These are phyloP conservation scores for Leptinotarsa undecemlineata DNA, from an alignment of 1,140 invertebrate species.

Conservation along the genomic window DNA sequence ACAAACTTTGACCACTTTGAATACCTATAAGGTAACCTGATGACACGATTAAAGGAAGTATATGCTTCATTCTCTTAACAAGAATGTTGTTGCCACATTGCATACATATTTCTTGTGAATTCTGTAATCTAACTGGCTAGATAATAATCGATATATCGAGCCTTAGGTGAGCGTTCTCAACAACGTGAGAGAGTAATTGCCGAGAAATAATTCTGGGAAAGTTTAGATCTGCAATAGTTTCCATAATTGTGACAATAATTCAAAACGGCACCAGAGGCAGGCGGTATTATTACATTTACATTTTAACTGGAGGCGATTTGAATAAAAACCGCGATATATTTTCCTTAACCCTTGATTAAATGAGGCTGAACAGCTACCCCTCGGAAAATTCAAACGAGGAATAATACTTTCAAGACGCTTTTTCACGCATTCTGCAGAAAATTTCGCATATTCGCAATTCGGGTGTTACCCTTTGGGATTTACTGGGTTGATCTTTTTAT, in stretches of 20 bases:
- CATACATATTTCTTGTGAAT: background rate
- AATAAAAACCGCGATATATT: constrained; percentile 30
- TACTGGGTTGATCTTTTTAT: background rate
- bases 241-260: constrained; percentile 19
- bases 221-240: background rate
- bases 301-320: constrained; percentile 23
- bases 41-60: too few relatives aligned
- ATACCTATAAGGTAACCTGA: too few relatives aligned
- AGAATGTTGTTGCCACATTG: background rate
- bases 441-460: constrained; percentile 9
- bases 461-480: background rate
- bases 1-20: too few relatives aligned
- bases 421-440: constrained; percentile 16
- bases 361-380: constrained; percentile 16
- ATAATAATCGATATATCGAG: background rate
- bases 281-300: constrained; percentile 28
- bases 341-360: constrained; percentile 27
- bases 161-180: background rate
- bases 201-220: constrained; percentile 10
- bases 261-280: constrained; percentile 16
- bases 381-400: constrained; percentile 5
- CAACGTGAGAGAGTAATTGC: constrained; percentile 12
- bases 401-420: constrained; percentile 21
- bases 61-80: too few relatives aligned
- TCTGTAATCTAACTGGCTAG: background rate